Conservation (phyloP, 2,797 vertebrate genomes). For the Smutsia temminckii region DNA sequence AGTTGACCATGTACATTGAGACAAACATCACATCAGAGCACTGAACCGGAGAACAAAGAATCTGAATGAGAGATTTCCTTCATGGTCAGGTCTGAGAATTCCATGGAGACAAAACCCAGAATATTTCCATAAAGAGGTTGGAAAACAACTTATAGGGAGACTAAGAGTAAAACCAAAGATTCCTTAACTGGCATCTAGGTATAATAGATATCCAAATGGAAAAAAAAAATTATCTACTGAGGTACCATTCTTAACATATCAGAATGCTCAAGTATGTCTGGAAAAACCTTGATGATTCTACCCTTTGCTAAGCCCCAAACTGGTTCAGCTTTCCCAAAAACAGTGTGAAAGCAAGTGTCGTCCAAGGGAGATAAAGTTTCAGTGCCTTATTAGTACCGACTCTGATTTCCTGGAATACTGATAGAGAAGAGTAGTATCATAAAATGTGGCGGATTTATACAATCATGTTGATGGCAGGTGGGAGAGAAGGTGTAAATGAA, state of each 20-base stretch:
- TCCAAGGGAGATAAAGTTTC: not conserved
- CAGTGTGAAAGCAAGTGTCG: not conserved
- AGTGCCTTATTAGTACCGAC: not conserved
- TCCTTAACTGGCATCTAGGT: not conserved
- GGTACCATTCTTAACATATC: not conserved
- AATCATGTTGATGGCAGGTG: not conserved
- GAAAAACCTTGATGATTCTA: not conserved
- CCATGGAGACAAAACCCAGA: conserved; percentile 48
- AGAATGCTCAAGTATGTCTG: not conserved
- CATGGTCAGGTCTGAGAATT: not conserved
- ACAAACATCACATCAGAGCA: not conserved
- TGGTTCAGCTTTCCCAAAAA: not conserved
- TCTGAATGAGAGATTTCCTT: conserved; percentile 57
- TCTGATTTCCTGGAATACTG: conserved; percentile 21
- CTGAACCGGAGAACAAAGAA: conserved; percentile 44
- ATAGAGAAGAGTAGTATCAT: not conserved
- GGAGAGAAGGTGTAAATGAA: not conserved
- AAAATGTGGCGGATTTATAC: not conserved
- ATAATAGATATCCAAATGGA: not conserved
- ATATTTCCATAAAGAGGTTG: conserved; percentile 66
- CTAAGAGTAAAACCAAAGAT: not conserved
- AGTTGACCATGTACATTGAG: not conserved
- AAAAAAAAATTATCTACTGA: not conserved
- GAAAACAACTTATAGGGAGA: not conserved
- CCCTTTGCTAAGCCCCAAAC: not conserved